phyloP scores from a whole-genome alignment of 2,888 invertebrate species.

The Drosophila affinis region DNA sequence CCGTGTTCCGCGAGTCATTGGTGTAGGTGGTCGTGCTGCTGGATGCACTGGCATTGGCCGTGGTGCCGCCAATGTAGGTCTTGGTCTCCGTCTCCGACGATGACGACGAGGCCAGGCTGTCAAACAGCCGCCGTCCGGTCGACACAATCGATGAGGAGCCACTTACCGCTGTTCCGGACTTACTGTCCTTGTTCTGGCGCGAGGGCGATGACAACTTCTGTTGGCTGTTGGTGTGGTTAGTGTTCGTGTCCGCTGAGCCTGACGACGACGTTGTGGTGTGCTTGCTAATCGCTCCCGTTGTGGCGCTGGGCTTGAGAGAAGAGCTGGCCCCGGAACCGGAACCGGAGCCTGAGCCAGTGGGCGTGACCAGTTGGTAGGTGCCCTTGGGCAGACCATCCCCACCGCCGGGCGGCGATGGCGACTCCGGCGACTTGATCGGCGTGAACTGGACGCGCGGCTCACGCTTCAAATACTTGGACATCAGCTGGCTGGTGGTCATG shows the following conservation, averaged over 20 bases:
- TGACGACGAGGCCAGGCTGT: constrained; percentile 79
- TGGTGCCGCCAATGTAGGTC: constrained; percentile 69
- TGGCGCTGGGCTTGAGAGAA: constrained; percentile 57
- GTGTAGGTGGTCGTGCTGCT: constrained; percentile 75
- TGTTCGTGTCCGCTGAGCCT: constrained; percentile 53
- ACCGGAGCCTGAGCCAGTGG: constrained; percentile 35
- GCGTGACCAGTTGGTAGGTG: constrained; percentile 79
- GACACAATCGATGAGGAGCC: constrained; percentile 74
- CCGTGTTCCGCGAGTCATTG: constrained; percentile 80
- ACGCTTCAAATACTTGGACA: constrained; percentile 83
- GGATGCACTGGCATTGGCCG: constrained; percentile 61
- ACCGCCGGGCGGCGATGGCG: constrained; percentile 81
- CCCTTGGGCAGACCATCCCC: constrained; percentile 80
- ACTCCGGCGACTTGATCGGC: constrained; percentile 82
- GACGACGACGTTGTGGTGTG: constrained; percentile 62
- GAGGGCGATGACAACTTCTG: constrained; percentile 76
- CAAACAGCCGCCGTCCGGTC: constrained; percentile 79
- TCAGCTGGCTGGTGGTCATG: constrained; percentile 83
- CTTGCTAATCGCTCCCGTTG: constrained; percentile 76
- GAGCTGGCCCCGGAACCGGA: constrained; percentile 21
- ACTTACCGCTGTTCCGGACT: constrained; percentile 59
- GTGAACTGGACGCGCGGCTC: constrained; percentile 83
- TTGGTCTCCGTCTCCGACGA: constrained; percentile 74
- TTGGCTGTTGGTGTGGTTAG: constrained; percentile 56
- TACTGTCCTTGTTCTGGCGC: constrained; percentile 63